These are phyloP conservation scores for Meleagris gallopavo DNA, from an alignment of 2,113 vertebrate genomes.

Conservation along the genomic window DNA sequence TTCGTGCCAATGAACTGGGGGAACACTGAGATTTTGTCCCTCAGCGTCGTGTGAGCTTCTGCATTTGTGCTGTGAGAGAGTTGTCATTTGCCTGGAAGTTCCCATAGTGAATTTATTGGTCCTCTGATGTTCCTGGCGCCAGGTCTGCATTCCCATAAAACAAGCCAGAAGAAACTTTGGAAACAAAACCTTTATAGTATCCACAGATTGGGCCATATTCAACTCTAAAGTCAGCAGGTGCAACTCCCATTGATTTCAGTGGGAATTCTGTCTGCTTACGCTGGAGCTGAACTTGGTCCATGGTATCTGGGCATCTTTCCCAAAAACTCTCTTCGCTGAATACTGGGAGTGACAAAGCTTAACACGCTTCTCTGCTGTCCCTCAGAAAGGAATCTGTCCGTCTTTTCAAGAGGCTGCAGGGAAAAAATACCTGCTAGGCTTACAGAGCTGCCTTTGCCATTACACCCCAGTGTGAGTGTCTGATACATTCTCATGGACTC, in stretches of 20 bases:
- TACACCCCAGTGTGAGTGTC: not conserved
- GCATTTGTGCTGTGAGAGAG: not conserved
- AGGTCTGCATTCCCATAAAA: constrained; percentile 65
- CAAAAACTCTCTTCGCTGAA: constrained; percentile 50
- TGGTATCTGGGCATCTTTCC: constrained; percentile 50
- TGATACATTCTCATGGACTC: not conserved
- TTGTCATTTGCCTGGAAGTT: constrained; percentile 68
- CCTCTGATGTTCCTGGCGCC: constrained; percentile 57
- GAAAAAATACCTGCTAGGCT: constrained; percentile 30
- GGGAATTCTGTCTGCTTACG: constrained; percentile 59
- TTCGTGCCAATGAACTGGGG: constrained; percentile 25
- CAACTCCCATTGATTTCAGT: constrained; percentile 60
- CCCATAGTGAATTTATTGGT: constrained; percentile 64
- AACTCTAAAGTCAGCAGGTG: constrained; percentile 64
- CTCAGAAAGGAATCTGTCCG: constrained; percentile 31
- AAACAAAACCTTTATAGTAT: constrained; percentile 61
- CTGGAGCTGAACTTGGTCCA: constrained; percentile 60
- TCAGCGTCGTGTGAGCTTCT: constrained; percentile 48
- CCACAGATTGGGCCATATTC: constrained; percentile 58
- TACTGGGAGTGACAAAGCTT: constrained; percentile 54
- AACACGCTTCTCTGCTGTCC: constrained; percentile 27
- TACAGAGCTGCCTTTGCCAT: not conserved
- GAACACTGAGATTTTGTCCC: constrained; percentile 53
- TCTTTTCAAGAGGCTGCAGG: constrained; percentile 26
- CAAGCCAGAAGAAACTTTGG: constrained; percentile 61